A percentile compares a stretch with the other conserved stretches of the same genome.
Evolutionary conservation across 2,888 invertebrate genomes (phyloP).

Genomic region (Kryphioiulus occultus): DNA sequence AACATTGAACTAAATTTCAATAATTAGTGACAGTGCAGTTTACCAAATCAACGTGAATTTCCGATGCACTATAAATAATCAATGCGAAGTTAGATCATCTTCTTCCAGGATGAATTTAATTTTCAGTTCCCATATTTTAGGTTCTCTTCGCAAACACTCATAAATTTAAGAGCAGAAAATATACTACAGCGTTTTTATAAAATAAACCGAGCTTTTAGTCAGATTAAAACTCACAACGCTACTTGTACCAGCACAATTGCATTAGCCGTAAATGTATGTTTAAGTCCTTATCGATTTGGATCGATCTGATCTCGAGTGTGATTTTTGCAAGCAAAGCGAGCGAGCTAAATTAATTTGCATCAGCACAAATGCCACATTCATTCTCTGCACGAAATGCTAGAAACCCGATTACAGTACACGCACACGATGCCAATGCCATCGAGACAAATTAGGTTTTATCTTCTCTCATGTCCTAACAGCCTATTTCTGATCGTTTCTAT

Average conservation of each 20-base stretch:
- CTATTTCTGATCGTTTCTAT: background rate
- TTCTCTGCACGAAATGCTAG: background rate
- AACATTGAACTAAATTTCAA: too few species aligned
- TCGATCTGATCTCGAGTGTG: background rate
- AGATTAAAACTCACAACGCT: background rate
- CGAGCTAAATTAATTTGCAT: background rate
- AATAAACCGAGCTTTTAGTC: background rate
- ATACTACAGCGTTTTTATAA: too few species aligned
- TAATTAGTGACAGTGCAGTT: too few species aligned
- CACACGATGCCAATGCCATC: background rate
- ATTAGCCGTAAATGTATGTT: background rate
- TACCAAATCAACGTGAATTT: too few species aligned
- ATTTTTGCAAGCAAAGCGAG: background rate
- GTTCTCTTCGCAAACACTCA: too few species aligned
- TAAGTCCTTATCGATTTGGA: constrained; percentile 7
- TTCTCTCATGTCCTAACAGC: background rate
- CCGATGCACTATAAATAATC: too few species aligned
- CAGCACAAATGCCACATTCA: background rate
- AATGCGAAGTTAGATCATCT: too few species aligned
- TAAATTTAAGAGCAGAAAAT: too few species aligned
- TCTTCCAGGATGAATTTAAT: too few species aligned
- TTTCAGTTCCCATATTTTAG: too few species aligned
- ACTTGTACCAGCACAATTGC: background rate
- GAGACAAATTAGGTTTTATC: background rate
- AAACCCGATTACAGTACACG: background rate